phyloP scores from a whole-genome alignment of 2,888 invertebrate species.

The Itoplectis maculator region DNA sequence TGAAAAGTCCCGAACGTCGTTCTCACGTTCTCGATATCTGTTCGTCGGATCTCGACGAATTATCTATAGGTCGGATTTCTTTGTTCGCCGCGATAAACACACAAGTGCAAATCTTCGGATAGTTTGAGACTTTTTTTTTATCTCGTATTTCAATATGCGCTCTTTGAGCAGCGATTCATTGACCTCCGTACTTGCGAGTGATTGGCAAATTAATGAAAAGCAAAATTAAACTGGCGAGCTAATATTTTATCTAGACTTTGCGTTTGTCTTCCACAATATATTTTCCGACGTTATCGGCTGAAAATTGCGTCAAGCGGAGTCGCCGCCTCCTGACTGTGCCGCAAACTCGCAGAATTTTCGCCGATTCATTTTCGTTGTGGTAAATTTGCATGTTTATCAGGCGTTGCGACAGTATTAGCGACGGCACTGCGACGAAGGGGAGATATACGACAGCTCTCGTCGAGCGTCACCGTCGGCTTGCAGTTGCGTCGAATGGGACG shows the following conservation, averaged over 20 bases:
- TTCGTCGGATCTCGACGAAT: conserved; percentile 12
- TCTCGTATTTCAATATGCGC: conserved; percentile 8
- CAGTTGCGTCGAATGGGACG: background rate
- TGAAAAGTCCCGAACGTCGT: background rate
- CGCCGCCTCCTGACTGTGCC: background rate
- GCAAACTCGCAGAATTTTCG: background rate
- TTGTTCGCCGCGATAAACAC: conserved; percentile 13
- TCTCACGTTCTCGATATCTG: background rate
- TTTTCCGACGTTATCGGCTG: conserved; percentile 2
- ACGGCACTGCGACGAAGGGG: background rate
- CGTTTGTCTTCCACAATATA: background rate
- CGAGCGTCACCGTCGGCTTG: background rate
- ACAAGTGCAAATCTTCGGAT: conserved; percentile 17
- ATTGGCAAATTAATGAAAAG: background rate
- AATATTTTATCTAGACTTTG: background rate
- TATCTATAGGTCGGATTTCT: conserved; percentile 14
- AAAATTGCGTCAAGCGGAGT: background rate
- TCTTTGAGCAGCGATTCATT: background rate
- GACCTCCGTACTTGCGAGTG: background rate
- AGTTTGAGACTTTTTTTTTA: background rate
- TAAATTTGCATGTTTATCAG: conserved; percentile 45
- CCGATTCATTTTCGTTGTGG: conserved; percentile 27
- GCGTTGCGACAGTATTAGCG: background rate
- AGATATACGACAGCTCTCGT: conserved; percentile 8
- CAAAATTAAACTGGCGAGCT: background rate